Conservation (phyloP, 2,797 vertebrate genomes). For the Rhadinocentrus ornatus region DNA sequence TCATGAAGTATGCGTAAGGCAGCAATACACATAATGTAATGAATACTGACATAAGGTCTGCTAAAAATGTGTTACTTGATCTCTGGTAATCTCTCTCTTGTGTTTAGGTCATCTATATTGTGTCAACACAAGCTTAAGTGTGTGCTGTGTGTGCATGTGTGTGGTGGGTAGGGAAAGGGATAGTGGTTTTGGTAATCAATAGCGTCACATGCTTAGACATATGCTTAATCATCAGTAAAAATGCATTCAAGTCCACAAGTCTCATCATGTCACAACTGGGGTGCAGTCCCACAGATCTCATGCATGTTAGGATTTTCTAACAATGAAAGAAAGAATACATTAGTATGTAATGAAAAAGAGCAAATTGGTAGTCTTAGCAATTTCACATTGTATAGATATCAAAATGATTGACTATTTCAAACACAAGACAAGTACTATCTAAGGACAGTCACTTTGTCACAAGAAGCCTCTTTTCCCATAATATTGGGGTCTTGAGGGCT, state of each 20-base stretch:
- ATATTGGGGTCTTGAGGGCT: constrained; percentile 45
- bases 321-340: not conserved
- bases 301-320: not conserved
- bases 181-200: constrained; percentile 67
- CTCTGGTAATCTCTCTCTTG: constrained; percentile 51
- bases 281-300: constrained; percentile 16
- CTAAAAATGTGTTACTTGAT: constrained; percentile 41
- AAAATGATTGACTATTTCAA: constrained; percentile 47
- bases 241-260: constrained; percentile 65
- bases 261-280: constrained; percentile 28
- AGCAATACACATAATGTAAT: constrained; percentile 45
- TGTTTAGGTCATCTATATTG: constrained; percentile 67
- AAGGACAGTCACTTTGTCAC: constrained; percentile 50
- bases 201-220: constrained; percentile 57
- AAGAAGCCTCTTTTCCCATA: constrained; percentile 39
- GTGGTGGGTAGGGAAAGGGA: constrained; percentile 17
- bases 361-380: constrained; percentile 3
- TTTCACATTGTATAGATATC: constrained; percentile 41
- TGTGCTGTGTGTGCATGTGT: constrained; percentile 31
- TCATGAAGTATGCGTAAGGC: constrained; percentile 12
- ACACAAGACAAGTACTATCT: constrained; percentile 52
- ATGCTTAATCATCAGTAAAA: constrained; percentile 76
- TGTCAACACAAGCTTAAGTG: constrained; percentile 65
- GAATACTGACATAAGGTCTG: constrained; percentile 44
- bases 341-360: not conserved